A percentile compares a stretch with the other conserved stretches of the same genome.
Conservation (phyloP, 2,113 vertebrate genomes). For the human (Homo sapiens) region GRCh38 chr1:112038001-112038500, state of each 20-base stretch:
- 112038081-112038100: neutral
- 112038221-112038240: neutral
- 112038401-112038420: neutral
- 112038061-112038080: neutral
- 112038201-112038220: neutral
- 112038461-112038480: neutral
- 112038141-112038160: neutral
- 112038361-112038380: neutral
- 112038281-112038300: neutral
- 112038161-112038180: neutral
- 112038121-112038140: neutral
- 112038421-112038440: neutral
- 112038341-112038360: neutral
- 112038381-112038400: too few relatives aligned
- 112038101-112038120: too few relatives aligned
- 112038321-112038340: neutral
- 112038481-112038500: neutral
- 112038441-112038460: neutral
- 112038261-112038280: neutral
- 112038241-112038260: neutral
- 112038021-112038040: neutral
- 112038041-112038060: neutral
- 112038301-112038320: neutral
- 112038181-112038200: neutral
- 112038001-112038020: neutral